phyloP scores from a whole-genome alignment of 2,888 invertebrate genomes.

The Peribatodes rhomboidaria region DNA sequence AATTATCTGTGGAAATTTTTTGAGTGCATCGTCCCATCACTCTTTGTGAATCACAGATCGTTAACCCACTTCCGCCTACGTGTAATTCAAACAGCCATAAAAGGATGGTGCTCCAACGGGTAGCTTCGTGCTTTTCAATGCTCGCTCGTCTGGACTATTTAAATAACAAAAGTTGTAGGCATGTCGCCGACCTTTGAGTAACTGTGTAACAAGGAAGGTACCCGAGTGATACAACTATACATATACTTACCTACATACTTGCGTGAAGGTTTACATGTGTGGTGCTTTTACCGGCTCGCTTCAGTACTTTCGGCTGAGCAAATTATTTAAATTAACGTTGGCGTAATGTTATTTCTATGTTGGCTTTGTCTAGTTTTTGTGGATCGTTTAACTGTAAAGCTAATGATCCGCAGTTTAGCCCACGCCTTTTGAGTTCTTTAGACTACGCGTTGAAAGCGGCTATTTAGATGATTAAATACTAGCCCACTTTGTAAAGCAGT shows the following conservation, averaged over 20 bases:
- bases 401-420: constrained; percentile 38
- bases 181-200: constrained; percentile 54
- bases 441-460: constrained; percentile 23
- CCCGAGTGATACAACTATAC: neutral
- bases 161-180: constrained; percentile 57
- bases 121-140: constrained; percentile 46
- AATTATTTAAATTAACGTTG: constrained; percentile 43
- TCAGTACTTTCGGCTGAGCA: constrained; percentile 20
- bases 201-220: constrained; percentile 27
- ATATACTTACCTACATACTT: neutral
- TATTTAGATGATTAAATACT: constrained; percentile 27
- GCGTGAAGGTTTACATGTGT: neutral
- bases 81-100: constrained; percentile 53
- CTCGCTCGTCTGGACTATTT: constrained; percentile 50
- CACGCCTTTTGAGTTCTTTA: constrained; percentile 2
- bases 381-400: constrained; percentile 42
- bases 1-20: constrained; percentile 36
- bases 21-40: constrained; percentile 60
- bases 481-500: constrained; percentile 21
- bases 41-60: constrained; percentile 68
- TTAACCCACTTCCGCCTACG: constrained; percentile 75
- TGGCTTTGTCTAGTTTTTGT: constrained; percentile 47
- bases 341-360: constrained; percentile 37
- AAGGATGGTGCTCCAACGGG: constrained; percentile 41
- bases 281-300: neutral